Percentiles rank a stretch among this genome's conserved stretches.
Conservation (phyloP, 2,888 invertebrate species). For the Eupeodes latifasciatus region DNA sequence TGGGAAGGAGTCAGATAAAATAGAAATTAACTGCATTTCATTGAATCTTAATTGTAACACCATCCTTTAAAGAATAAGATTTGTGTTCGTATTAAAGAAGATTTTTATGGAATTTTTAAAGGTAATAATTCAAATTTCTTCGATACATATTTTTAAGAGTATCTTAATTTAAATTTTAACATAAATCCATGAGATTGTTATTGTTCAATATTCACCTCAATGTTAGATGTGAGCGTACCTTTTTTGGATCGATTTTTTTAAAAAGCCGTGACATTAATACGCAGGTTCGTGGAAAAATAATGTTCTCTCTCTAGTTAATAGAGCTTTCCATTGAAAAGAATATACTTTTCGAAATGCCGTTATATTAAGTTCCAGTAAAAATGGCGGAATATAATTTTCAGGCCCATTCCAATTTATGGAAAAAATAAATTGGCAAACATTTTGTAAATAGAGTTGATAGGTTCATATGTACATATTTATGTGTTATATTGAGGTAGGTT, state of each 20-base stretch:
- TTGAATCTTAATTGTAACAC: no score
- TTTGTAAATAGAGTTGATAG: conserved; percentile 28
- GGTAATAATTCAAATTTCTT: no score
- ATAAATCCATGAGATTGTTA: neutral
- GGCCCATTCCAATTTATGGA: conserved; percentile 36
- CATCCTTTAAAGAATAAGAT: no score
- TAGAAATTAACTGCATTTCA: no score
- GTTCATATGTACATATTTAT: neutral
- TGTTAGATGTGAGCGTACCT: conserved; percentile 14
- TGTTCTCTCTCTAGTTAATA: neutral
- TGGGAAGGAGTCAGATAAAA: no score
- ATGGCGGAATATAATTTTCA: conserved; percentile 50
- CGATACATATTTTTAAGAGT: no score
- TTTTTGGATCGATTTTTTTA: neutral
- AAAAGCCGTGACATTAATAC: neutral
- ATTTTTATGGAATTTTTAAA: no score
- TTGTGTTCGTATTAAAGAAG: no score
- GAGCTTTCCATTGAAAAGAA: conserved; percentile 60
- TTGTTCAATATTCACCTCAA: neutral
- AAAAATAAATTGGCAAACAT: conserved; percentile 8
- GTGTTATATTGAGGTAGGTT: conserved; percentile 64
- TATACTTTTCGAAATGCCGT: conserved; percentile 9
- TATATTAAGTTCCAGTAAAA: conserved; percentile 41
- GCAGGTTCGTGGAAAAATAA: conserved; percentile 43
- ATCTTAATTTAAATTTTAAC: no score